Conservation (phyloP, 2,797 vertebrate species). For the Saguinus oedipus region DNA sequence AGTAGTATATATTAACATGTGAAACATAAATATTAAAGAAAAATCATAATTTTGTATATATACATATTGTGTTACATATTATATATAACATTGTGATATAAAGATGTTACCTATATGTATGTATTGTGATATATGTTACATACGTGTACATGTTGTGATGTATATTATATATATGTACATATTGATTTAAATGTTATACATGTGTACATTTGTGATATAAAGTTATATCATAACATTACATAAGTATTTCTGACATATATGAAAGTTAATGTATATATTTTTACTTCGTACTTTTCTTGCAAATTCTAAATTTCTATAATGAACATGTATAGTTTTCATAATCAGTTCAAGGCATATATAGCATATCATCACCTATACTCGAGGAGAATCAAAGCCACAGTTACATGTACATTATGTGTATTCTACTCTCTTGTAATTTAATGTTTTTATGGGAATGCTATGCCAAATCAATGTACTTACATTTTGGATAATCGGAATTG, state of each 20-base stretch:
- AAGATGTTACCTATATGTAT: neutral
- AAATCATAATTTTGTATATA: neutral
- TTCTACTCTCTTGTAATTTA: neutral
- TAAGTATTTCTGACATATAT: neutral
- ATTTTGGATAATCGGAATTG: neutral
- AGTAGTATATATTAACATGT: neutral
- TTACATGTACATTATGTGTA: neutral
- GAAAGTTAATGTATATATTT: neutral
- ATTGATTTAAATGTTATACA: neutral
- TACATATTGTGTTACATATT: neutral
- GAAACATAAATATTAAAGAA: neutral
- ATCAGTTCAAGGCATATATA: neutral
- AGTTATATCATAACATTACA: neutral
- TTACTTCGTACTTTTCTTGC: neutral
- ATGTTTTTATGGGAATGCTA: neutral
- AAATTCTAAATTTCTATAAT: conserved; percentile 10
- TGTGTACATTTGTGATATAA: neutral
- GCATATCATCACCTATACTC: neutral
- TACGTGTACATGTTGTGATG: too few relatives aligned
- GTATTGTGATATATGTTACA: neutral
- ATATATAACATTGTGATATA: neutral
- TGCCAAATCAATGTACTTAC: neutral
- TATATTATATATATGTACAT: neutral
- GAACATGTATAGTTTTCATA: neutral
- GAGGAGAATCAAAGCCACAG: neutral